A percentile compares a stretch with the other conserved stretches of the same genome.
Evolutionary conservation across 2,888 invertebrate genomes (phyloP).

Genomic region (Ecdyonurus torrentis): DNA sequence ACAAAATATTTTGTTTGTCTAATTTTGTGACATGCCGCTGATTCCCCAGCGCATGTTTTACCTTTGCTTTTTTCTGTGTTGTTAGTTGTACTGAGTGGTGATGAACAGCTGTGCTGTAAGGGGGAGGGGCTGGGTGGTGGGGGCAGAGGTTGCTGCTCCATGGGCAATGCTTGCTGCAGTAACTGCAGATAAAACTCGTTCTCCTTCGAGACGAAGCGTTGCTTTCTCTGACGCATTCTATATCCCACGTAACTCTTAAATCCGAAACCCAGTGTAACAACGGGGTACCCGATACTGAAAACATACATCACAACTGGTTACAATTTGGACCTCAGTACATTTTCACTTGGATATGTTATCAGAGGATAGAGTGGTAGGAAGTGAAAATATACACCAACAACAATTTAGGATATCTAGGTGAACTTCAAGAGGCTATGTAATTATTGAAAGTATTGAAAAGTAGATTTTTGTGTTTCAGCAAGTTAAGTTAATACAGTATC

Average conservation of each 20-base stretch:
- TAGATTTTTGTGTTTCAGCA: too few species aligned
- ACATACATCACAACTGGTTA: too few species aligned
- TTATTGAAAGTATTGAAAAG: too few species aligned
- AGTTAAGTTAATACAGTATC: too few species aligned
- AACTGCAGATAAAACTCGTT: slow-evolving; percentile 91
- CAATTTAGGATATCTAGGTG: too few species aligned
- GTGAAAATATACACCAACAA: too few species aligned
- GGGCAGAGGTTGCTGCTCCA: slow-evolving; percentile 30
- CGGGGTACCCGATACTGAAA: slow-evolving; percentile 78
- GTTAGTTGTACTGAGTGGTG: slow-evolving; percentile 16
- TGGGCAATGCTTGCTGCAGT: slow-evolving; percentile 76
- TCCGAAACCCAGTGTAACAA: slow-evolving; percentile 88
- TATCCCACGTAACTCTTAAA: slow-evolving; percentile 86
- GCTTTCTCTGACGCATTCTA: slow-evolving; percentile 75
- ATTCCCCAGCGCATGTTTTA: slow-evolving; percentile 20
- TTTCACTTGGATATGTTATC: too few species aligned
- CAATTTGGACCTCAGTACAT: too few species aligned
- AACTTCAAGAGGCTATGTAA: too few species aligned
- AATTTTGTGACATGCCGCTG: too few species aligned
- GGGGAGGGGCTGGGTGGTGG: slow-evolving; percentile 9
- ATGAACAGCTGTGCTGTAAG: neutral
- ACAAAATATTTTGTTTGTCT: too few species aligned
- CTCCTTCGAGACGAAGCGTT: slow-evolving; percentile 84
- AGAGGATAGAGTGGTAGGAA: too few species aligned
- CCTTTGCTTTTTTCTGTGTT: slow-evolving; percentile 21